Evolutionary conservation across 2,113 vertebrate species (phyloP).

Genomic region (Gadus macrocephalus): DNA sequence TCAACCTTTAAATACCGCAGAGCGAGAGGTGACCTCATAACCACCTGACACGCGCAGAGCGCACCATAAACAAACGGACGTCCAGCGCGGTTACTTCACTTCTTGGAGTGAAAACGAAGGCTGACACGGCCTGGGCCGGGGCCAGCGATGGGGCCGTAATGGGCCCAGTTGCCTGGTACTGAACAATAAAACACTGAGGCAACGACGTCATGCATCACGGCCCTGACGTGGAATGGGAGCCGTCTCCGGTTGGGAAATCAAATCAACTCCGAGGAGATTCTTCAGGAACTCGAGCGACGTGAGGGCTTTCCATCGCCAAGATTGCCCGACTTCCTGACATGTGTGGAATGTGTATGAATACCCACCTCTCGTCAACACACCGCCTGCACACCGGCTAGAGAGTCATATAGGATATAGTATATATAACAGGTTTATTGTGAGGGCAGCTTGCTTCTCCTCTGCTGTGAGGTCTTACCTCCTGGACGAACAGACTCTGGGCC

Average conservation of each 20-base stretch:
- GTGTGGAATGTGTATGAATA: too few relatives aligned
- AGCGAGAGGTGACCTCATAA: neutral
- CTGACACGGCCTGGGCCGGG: too few relatives aligned
- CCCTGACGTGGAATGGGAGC: too few relatives aligned
- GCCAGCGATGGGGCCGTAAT: too few relatives aligned
- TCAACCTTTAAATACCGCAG: neutral
- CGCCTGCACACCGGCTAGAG: neutral
- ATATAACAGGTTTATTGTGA: neutral
- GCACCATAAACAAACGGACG: conserved; percentile 15
- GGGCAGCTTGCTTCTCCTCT: neutral
- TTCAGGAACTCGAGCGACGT: neutral
- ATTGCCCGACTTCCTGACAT: too few relatives aligned
- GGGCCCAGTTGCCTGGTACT: too few relatives aligned
- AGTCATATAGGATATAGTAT: neutral
- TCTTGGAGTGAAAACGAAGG: too few relatives aligned
- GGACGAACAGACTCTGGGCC: conserved; percentile 92
- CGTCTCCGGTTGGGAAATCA: neutral
- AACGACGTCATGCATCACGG: too few relatives aligned
- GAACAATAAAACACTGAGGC: too few relatives aligned
- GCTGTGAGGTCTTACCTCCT: conserved; percentile 77
- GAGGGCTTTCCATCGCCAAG: neutral
- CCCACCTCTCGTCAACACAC: neutral
- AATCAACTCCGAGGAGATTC: neutral
- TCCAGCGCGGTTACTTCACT: too few relatives aligned
- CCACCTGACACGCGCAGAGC: conserved; percentile 3